Evolutionary conservation across 2,888 invertebrate species (phyloP).

Genomic region (Cerceris ruficornis): DNA sequence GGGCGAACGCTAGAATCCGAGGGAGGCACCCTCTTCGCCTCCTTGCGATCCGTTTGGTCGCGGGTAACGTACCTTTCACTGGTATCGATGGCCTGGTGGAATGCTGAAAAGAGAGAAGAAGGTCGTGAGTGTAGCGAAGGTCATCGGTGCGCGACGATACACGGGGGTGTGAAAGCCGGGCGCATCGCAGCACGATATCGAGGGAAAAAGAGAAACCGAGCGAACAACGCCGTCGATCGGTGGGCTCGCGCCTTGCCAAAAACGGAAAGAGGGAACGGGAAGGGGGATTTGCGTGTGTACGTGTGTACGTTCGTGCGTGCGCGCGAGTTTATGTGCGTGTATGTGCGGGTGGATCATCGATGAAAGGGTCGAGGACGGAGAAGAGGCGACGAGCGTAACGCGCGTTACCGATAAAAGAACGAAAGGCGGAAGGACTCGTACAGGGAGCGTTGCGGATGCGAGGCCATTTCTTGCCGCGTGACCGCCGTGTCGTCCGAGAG

Average conservation of each 20-base stretch:
- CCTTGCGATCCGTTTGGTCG: background rate
- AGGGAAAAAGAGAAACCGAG: no score
- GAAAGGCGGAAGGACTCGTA: constrained; percentile 79
- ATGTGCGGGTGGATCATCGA: no score
- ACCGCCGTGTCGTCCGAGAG: constrained; percentile 75
- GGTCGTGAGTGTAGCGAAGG: constrained; percentile 23
- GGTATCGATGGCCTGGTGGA: constrained; percentile 79
- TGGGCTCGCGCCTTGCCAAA: no score
- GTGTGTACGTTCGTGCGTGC: no score
- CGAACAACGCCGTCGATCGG: no score
- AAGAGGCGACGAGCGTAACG: constrained; percentile 28
- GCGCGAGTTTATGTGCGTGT: no score
- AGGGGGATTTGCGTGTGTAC: no score
- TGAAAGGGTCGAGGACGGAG: background rate
- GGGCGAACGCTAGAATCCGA: no score
- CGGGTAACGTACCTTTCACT: constrained; percentile 77
- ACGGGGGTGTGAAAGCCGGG: no score
- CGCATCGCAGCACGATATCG: no score
- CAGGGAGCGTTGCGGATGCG: constrained; percentile 80
- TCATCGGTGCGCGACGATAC: constrained; percentile 47
- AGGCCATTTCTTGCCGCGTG: constrained; percentile 78
- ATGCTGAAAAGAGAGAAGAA: constrained; percentile 74
- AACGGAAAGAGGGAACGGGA: no score
- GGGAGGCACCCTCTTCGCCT: no score
- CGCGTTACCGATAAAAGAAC: constrained; percentile 79